phyloP scores from a whole-genome alignment of 2,888 invertebrate genomes.

The Aphelenchoides bicaudatus region DNA sequence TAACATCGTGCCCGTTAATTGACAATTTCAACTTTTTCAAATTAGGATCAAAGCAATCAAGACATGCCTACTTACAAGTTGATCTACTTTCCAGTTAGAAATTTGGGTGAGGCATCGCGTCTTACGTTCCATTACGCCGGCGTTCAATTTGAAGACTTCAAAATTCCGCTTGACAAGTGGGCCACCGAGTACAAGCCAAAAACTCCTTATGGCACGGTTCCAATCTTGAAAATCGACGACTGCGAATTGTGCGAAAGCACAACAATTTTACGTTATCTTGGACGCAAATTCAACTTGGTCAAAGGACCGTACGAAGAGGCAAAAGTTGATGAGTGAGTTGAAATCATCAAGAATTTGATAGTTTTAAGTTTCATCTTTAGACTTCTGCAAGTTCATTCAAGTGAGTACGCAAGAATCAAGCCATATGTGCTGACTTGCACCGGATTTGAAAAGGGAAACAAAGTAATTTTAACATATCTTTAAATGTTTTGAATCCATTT shows the following conservation, averaged over 20 bases:
- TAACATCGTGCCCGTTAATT: no score
- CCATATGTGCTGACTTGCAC: conserved; percentile 11
- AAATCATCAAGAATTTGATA: no score
- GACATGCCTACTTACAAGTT: neutral
- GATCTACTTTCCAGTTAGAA: conserved; percentile 16
- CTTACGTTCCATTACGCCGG: conserved; percentile 24
- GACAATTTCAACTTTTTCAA: no score
- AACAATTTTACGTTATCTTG: conserved; percentile 10
- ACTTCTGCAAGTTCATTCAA: conserved; percentile 2
- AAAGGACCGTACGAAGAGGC: conserved; percentile 15
- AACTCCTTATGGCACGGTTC: conserved; percentile 16
- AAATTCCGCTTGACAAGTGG: conserved; percentile 19
- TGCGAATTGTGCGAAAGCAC: conserved; percentile 8
- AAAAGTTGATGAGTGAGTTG: conserved; percentile 18
- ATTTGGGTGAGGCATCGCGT: conserved; percentile 25
- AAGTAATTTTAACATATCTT: neutral
- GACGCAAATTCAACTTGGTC: conserved; percentile 6
- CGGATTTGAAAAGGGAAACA: conserved; percentile 15
- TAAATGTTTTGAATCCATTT: neutral
- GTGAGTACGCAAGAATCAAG: neutral
- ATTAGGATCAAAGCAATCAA: conserved; percentile 9
- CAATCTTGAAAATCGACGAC: neutral
- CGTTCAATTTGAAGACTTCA: conserved; percentile 13
- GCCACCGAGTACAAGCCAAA: conserved; percentile 9
- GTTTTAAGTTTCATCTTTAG: no score